Evolutionary conservation across 2,797 vertebrate genomes (phyloP).

Genomic region (Meda fulgida): DNA sequence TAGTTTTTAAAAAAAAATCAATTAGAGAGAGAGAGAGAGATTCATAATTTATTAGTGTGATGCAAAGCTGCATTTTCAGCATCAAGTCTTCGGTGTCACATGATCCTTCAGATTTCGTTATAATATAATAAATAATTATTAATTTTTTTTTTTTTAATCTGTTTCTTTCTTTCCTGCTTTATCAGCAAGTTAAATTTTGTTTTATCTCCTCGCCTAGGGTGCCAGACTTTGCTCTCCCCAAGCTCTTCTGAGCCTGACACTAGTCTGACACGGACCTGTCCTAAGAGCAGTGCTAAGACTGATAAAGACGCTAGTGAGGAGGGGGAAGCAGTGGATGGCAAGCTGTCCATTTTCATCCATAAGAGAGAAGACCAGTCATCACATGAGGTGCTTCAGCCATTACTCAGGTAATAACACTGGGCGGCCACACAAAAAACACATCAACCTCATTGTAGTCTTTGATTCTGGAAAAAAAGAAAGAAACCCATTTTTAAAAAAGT

Average conservation of each 20-base stretch:
- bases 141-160: too few relatives aligned
- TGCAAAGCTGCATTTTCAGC: not conserved
- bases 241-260: slow-evolving; percentile 95
- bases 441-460: not conserved
- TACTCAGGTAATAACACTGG: slow-evolving; percentile 85
- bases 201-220: slow-evolving; percentile 77
- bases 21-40: too few relatives aligned
- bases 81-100: not conserved
- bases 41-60: not conserved
- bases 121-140: too few relatives aligned
- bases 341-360: slow-evolving; percentile 98
- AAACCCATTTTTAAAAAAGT: not conserved
- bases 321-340: slow-evolving; percentile 96
- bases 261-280: slow-evolving; percentile 85
- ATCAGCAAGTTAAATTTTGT: not conserved
- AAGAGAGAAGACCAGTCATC: slow-evolving; percentile 98
- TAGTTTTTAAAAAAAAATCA: too few relatives aligned
- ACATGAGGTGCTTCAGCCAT: slow-evolving; percentile 96
- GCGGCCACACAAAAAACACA: too few relatives aligned
- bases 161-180: not conserved
- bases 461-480: not conserved
- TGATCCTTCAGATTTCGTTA: not conserved
- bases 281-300: slow-evolving; percentile 91
- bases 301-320: slow-evolving; percentile 93
- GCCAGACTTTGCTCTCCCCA: slow-evolving; percentile 96